Base-by-base conservation (phyloP, 2,797 vertebrate genomes). In the Okamejei kenojei region DNA sequence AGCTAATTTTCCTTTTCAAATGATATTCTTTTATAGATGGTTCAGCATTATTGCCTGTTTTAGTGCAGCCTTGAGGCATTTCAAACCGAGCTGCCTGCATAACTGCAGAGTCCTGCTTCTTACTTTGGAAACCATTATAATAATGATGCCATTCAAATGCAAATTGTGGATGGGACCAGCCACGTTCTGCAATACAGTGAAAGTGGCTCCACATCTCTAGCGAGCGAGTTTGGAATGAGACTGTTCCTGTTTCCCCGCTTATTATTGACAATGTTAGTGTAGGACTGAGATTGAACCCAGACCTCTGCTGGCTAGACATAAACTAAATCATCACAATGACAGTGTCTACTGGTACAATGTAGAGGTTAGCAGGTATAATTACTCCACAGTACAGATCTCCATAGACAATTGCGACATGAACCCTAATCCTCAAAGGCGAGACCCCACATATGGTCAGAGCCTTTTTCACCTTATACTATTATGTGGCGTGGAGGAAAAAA, bases 91-190 rank as follows among this genome's bases (percentile, higher is more conserved):
- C 29, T 76, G 73, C 26, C 65, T 54, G 38, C 71, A 92, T 17
- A 54, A 76, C 71, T 71, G 58, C 76, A 38, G 26, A 58, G 3
- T 17, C 35, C 35, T 26, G 76, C 54, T 92, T 92, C 90, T 38
- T 23, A 17, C 90, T 76, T 92, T 92, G 68, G 68, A 91, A 92
- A 76, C 90, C 71, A 92, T 92, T 45, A 92, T 92, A 54, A 58
- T 73, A 92, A 92, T 54, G 38, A 92, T 76, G 21, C 1, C 76
- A 76, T 76, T 92, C 35, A 73, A 35, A 73, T 74, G 45, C 73
- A 38, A 76, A 76, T 92, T 92, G n/a, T 35, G 35, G 73, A 54
- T 45, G 38, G 71, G 71, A 71, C 38, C 26, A 32, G 26, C 17
- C 11, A 38, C 90, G 58, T 38, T 92, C 54, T 61, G 65, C 29